These are phyloP conservation scores for Corbicula japonica DNA, from an alignment of 2,888 invertebrate species.

Conservation along the genomic window DNA sequence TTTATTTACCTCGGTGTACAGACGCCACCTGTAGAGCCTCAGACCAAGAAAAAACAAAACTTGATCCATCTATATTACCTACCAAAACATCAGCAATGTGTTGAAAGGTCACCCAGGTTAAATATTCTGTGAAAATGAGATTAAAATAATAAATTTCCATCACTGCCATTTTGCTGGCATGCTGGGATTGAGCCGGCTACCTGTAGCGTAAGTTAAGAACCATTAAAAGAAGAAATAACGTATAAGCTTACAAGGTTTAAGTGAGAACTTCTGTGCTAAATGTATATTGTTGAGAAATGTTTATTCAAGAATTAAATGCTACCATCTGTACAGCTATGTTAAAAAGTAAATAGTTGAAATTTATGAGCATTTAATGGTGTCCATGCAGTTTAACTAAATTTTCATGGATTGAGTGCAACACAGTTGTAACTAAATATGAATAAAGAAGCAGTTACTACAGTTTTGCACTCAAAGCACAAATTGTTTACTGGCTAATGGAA, in stretches of 20 bases:
- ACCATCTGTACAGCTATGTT: too few relatives aligned
- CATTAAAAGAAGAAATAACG: neutral
- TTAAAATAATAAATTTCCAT: constrained; percentile 18
- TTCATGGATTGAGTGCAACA: too few relatives aligned
- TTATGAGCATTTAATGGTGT: neutral
- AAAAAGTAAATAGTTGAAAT: neutral
- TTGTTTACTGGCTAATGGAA: too few relatives aligned
- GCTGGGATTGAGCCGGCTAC: neutral
- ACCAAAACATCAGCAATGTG: constrained; percentile 4
- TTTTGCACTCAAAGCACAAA: too few relatives aligned
- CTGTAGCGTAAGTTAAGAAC: neutral
- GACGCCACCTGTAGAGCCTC: constrained; percentile 14
- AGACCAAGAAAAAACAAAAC: constrained; percentile 8
- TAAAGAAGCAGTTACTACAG: too few relatives aligned
- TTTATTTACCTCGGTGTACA: too few relatives aligned
- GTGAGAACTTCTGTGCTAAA: neutral
- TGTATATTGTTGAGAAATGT: neutral
- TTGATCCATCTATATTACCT: constrained; percentile 24
- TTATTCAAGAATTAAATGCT: neutral
- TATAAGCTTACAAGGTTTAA: neutral
- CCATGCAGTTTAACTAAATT: too few relatives aligned
- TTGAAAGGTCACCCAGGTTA: constrained; percentile 19
- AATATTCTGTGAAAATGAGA: constrained; percentile 3
- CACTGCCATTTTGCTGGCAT: neutral
- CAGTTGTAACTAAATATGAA: too few relatives aligned